Evolutionary conservation across 2,888 invertebrate species (phyloP), one percentile per base, ranked within the genome.

Genomic region (Netelia melanura): DNA sequence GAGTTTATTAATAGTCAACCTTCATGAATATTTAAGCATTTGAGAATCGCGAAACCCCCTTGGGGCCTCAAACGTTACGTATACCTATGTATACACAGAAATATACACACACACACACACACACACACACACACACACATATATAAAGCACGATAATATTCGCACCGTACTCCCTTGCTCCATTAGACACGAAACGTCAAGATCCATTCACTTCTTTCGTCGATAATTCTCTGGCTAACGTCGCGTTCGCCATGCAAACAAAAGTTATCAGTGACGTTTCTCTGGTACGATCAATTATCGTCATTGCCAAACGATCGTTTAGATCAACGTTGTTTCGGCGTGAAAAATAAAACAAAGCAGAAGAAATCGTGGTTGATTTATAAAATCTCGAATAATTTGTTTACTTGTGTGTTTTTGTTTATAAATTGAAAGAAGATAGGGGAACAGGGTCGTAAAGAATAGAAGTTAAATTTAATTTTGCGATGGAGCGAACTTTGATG

Each of bases 21-120:
- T 92, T 92, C 92, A 91, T 92, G 91, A 92, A 92, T 92, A 92
- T 87, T 92, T 91, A 90, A 92, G 89, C 88, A 90, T 92, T 91
- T 89, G 90, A 90, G 89, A 90, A 90, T 90, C 90, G 87, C 88
- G 87, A 87, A 86, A 88, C 86, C 88, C 87, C 76, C 83, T 75
- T 68, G 62, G 74, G 79, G 75, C 72, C 61, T 30, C 5, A 30
- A 21, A 21, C 11, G 11, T 71, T n/a, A n/a, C 11, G 38, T 78
- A 82, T 84, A 79, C 76, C 82, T 68, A 77, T 81, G 78, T 84
- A 54, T 30, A 48, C 21, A 64, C 6, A 23, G 48, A 30, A 3
- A 30, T 5, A 30, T 0, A 30, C 30, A 0, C 6, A 30, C 3
- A 30, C 30, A 30, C 5, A 30, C 5, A 5, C 30, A 30, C 5